Evolutionary conservation across 2,113 vertebrate genomes (phyloP).

Genomic region (Aptenodytes patagonicus): DNA sequence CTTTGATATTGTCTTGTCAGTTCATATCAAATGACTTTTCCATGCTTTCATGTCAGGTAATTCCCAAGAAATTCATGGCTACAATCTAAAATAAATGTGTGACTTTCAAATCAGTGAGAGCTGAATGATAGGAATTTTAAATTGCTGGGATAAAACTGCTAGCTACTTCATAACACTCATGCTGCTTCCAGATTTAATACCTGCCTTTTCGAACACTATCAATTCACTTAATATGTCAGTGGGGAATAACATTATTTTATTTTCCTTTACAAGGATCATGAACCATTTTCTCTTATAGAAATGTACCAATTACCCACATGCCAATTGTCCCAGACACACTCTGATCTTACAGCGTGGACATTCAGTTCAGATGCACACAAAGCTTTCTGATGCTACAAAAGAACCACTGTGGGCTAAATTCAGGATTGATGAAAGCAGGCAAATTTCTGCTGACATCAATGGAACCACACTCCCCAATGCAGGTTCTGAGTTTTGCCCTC

Average conservation of each 20-base stretch:
- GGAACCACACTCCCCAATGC: not conserved
- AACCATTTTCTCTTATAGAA: conserved; percentile 17
- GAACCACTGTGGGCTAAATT: conserved; percentile 50
- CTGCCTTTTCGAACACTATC: conserved; percentile 37
- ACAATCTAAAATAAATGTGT: conserved; percentile 45
- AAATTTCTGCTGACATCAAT: conserved; percentile 56
- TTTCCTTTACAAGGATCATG: conserved; percentile 27
- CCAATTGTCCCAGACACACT: conserved; percentile 36
- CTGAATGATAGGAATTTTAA: not conserved
- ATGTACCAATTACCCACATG: conserved; percentile 38
- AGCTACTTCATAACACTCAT: conserved; percentile 15
- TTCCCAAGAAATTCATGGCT: conserved; percentile 55
- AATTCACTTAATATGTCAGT: conserved; percentile 26
- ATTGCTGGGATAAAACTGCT: conserved; percentile 46
- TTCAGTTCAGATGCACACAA: conserved; percentile 41
- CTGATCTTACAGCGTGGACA: conserved; percentile 45
- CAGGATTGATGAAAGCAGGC: conserved; percentile 19
- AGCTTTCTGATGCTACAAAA: conserved; percentile 53
- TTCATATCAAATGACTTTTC: conserved; percentile 51
- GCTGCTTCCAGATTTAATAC: conserved; percentile 36
- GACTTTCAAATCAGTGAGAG: conserved; percentile 10
- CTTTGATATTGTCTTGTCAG: conserved; percentile 41
- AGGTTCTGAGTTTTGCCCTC: conserved; percentile 47
- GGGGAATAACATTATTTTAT: conserved; percentile 41
- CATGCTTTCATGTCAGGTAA: conserved; percentile 59